phyloP scores from a whole-genome alignment of 2,113 vertebrate genomes.

The Strix uralensis region DNA sequence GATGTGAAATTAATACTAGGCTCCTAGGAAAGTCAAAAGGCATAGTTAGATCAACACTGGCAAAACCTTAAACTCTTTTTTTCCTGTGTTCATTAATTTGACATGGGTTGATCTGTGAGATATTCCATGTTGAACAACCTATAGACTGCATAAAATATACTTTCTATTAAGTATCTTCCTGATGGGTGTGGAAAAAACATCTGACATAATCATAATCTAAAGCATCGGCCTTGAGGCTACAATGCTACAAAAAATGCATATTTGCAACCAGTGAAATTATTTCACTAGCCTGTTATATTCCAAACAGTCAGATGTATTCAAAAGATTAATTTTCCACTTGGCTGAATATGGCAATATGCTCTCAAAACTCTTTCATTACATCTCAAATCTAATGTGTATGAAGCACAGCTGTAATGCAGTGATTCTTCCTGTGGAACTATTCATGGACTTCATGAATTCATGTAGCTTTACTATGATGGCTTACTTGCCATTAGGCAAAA shows the following conservation, averaged over 20 bases:
- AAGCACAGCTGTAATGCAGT: background rate
- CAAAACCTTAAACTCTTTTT: background rate
- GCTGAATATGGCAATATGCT: background rate
- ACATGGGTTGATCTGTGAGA: background rate
- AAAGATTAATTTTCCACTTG: background rate
- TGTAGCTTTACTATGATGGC: background rate
- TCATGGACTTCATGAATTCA: background rate
- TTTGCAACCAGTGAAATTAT: background rate
- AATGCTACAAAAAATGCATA: background rate
- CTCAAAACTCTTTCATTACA: background rate
- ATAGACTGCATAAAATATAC: background rate
- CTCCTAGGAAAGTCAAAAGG: background rate
- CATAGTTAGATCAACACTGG: background rate
- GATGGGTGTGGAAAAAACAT: background rate
- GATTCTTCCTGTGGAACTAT: background rate
- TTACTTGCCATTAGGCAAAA: constrained; percentile 32
- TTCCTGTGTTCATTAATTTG: background rate
- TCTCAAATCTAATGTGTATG: background rate
- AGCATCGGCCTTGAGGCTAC: background rate
- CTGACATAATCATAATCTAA: background rate
- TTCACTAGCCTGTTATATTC: background rate
- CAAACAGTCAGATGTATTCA: background rate
- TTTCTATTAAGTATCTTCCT: background rate
- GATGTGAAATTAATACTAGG: background rate
- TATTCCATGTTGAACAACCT: background rate